Percentiles rank a stretch among this genome's conserved stretches.
Evolutionary conservation across 1,140 invertebrate species (phyloP).

Genomic region (Neodiprion pinetum): DNA sequence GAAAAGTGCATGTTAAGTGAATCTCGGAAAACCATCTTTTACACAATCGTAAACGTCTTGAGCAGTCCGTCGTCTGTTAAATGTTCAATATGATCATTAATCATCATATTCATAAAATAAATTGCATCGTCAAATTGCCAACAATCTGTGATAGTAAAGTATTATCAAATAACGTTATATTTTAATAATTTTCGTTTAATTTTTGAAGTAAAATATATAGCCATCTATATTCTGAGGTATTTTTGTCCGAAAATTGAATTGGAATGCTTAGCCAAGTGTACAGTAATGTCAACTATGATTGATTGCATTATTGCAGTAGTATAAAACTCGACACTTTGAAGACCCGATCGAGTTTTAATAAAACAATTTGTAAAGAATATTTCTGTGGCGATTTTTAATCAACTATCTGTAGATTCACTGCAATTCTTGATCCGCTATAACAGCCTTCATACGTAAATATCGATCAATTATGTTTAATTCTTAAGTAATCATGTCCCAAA

Average conservation of each 20-base stretch:
- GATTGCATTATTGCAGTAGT: background rate
- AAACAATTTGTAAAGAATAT: background rate
- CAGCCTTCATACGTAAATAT: background rate
- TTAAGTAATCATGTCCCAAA: background rate
- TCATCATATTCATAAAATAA: too few species aligned
- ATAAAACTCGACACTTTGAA: background rate
- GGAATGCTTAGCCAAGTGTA: too few species aligned
- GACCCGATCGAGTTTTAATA: too few species aligned
- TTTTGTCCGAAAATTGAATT: too few species aligned
- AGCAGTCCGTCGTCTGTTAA: too few species aligned
- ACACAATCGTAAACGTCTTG: too few species aligned
- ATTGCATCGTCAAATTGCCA: background rate
- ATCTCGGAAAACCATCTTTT: too few species aligned
- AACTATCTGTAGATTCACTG: background rate
- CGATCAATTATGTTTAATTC: too few species aligned
- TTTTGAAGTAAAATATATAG: background rate
- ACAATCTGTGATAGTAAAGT: conserved; percentile 7
- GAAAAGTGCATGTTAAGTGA: too few species aligned
- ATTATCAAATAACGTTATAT: background rate
- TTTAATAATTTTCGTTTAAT: background rate
- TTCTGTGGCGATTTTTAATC: background rate
- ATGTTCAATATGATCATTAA: too few species aligned
- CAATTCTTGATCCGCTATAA: background rate
- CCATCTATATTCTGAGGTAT: too few species aligned
- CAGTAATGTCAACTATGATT: background rate